These are phyloP conservation scores for Meloidogyne floridensis DNA, from an alignment of 1,140 invertebrate species.

Conservation along the genomic window DNA sequence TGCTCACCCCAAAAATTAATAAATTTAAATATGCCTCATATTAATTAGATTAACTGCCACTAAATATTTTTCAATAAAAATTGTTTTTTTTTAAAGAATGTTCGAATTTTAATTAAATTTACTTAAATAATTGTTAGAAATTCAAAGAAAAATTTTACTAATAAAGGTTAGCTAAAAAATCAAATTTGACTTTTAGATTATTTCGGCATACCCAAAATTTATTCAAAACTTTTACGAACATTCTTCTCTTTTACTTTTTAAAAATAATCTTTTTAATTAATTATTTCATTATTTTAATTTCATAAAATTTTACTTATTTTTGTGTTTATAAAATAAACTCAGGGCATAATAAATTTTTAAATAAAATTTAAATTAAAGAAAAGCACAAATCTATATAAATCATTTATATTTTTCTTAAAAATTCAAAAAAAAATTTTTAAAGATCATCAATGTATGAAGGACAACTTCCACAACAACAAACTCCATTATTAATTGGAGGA, in stretches of 20 bases:
- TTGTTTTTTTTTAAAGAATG: neutral
- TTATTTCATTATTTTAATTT: too few relatives aligned
- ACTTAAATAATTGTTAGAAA: too few relatives aligned
- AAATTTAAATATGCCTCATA: neutral
- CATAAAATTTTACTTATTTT: neutral
- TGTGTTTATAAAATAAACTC: constrained; percentile 7
- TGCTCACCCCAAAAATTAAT: neutral
- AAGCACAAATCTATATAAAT: neutral
- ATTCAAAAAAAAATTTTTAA: neutral
- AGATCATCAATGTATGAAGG: neutral
- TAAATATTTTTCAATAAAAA: neutral
- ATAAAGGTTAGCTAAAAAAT: too few relatives aligned
- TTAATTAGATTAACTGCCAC: neutral
- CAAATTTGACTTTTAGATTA: too few relatives aligned
- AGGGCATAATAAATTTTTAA: neutral
- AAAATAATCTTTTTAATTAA: too few relatives aligned
- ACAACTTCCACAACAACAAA: neutral
- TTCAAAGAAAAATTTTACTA: too few relatives aligned
- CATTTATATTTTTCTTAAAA: neutral
- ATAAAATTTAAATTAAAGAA: neutral
- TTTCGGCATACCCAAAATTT: too few relatives aligned
- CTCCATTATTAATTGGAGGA: constrained; percentile 4
- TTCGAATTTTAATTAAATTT: too few relatives aligned
- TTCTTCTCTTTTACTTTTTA: too few relatives aligned
- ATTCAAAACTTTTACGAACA: too few relatives aligned